A percentile compares a stretch with the other conserved stretches of the same genome.
These are phyloP conservation scores for Odontesthes bonariensis DNA, from an alignment of 2,113 vertebrate species.

Conservation along the genomic window DNA sequence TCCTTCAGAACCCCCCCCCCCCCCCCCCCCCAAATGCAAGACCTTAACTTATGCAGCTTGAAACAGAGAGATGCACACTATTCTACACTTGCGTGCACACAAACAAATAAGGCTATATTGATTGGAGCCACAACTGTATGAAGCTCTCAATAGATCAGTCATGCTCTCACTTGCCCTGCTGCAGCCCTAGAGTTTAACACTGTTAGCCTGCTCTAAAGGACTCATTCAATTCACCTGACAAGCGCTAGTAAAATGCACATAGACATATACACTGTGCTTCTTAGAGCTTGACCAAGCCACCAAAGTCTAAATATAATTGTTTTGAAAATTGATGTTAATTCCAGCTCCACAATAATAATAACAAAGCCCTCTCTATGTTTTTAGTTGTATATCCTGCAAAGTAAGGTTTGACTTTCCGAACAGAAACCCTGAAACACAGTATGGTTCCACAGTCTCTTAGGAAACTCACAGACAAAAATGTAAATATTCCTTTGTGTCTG, in stretches of 20 bases:
- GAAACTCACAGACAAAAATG: background rate
- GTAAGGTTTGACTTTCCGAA: background rate
- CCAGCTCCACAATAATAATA: conserved; percentile 27
- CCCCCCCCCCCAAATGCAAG: conserved; percentile 52
- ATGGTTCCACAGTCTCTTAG: background rate
- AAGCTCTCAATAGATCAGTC: conserved; percentile 79
- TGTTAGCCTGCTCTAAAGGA: conserved; percentile 56
- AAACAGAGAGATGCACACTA: conserved; percentile 63
- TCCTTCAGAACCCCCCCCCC: too few species aligned
- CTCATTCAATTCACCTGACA: conserved; percentile 72
- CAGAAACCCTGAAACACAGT: background rate
- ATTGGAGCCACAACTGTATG: conserved; percentile 66
- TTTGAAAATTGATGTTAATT: conserved; percentile 37
- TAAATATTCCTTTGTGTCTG: background rate
- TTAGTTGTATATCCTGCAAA: background rate
- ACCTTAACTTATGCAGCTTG: conserved; percentile 64
- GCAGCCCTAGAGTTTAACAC: conserved; percentile 73
- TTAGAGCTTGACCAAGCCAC: conserved; percentile 6
- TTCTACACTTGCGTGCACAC: conserved; percentile 76
- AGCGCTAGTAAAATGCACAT: conserved; percentile 20
- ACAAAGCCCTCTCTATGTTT: too few species aligned
- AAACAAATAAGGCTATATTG: conserved; percentile 79
- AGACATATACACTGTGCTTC: conserved; percentile 33
- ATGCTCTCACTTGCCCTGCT: conserved; percentile 68
- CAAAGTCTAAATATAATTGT: conserved; percentile 28